Conservation (phyloP, 2,888 invertebrate genomes). For the Ormia ochracea region DNA sequence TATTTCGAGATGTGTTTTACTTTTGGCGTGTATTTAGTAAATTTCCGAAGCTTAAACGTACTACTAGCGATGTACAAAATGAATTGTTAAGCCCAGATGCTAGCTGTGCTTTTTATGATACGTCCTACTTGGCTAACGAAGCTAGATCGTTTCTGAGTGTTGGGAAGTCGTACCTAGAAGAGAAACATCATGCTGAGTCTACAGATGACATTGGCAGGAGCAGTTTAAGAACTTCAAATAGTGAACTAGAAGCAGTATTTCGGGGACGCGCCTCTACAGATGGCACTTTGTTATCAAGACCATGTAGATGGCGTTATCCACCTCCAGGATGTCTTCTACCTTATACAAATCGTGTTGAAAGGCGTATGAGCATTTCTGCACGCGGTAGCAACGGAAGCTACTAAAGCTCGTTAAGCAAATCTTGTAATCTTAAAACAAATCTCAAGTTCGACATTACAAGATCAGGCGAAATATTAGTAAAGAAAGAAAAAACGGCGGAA, state of each 20-base stretch:
- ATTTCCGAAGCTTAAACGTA: slow-evolving; percentile 81
- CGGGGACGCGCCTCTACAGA: slow-evolving; percentile 87
- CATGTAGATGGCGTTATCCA: slow-evolving; percentile 80
- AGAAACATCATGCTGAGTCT: slow-evolving; percentile 80
- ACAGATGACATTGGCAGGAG: slow-evolving; percentile 77
- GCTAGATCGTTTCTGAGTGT: slow-evolving; percentile 74
- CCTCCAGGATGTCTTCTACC: slow-evolving; percentile 77
- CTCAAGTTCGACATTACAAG: too few species aligned
- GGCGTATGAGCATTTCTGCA: slow-evolving; percentile 89
- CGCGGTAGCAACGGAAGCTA: slow-evolving; percentile 77
- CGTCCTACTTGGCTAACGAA: slow-evolving; percentile 69
- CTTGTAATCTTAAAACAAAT: too few species aligned
- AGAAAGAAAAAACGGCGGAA: too few species aligned
- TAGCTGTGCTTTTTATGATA: slow-evolving; percentile 77
- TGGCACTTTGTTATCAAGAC: slow-evolving; percentile 80
- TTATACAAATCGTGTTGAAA: slow-evolving; percentile 79
- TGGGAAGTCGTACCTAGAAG: slow-evolving; percentile 82
- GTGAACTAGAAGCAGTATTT: slow-evolving; percentile 79
- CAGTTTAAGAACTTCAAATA: slow-evolving; percentile 76
- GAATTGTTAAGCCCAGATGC: slow-evolving; percentile 78
- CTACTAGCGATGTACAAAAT: slow-evolving; percentile 79
- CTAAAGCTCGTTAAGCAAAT: too few species aligned
- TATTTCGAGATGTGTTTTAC: slow-evolving; percentile 86
- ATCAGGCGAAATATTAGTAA: too few species aligned
- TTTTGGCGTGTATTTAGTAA: slow-evolving; percentile 86